Evolutionary conservation across 2,888 invertebrate genomes (phyloP).

Genomic region (Cremastinae sp.): DNA sequence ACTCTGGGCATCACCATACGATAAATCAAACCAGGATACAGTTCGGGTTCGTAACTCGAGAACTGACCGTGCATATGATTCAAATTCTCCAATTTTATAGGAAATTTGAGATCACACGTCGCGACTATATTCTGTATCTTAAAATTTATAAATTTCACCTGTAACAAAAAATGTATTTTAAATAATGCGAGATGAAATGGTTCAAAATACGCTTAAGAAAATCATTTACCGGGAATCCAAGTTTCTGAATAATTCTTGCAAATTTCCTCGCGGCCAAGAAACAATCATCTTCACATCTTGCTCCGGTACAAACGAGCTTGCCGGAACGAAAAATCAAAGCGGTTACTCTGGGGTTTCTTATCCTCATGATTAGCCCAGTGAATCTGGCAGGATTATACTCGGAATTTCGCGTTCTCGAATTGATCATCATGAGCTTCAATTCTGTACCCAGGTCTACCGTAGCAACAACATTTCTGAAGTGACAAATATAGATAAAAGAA

Average conservation of each 20-base stretch:
- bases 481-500: no score
- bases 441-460: slow-evolving; percentile 89
- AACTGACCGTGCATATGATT: slow-evolving; percentile 88
- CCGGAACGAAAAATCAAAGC: slow-evolving; percentile 90
- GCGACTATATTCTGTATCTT: slow-evolving; percentile 88
- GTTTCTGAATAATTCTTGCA: slow-evolving; percentile 90
- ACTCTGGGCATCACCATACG: slow-evolving; percentile 98
- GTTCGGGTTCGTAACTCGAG: slow-evolving; percentile 98
- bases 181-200: slow-evolving; percentile 6
- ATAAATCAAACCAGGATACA: slow-evolving; percentile 99
- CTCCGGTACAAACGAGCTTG: slow-evolving; percentile 91
- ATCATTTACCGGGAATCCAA: slow-evolving; percentile 87
- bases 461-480: slow-evolving; percentile 89
- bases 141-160: slow-evolving; percentile 90
- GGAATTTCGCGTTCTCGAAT: slow-evolving; percentile 89
- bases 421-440: slow-evolving; percentile 87
- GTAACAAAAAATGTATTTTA: no score
- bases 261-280: slow-evolving; percentile 90
- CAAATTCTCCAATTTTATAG: slow-evolving; percentile 87
- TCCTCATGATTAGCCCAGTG: slow-evolving; percentile 91
- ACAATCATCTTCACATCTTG: slow-evolving; percentile 89
- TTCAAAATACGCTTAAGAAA: background rate
- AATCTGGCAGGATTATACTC: slow-evolving; percentile 92
- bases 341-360: slow-evolving; percentile 89
- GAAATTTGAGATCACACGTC: slow-evolving; percentile 89